phyloP scores from a whole-genome alignment of 2,113 vertebrate genomes.

The Aepyceros melampus region DNA sequence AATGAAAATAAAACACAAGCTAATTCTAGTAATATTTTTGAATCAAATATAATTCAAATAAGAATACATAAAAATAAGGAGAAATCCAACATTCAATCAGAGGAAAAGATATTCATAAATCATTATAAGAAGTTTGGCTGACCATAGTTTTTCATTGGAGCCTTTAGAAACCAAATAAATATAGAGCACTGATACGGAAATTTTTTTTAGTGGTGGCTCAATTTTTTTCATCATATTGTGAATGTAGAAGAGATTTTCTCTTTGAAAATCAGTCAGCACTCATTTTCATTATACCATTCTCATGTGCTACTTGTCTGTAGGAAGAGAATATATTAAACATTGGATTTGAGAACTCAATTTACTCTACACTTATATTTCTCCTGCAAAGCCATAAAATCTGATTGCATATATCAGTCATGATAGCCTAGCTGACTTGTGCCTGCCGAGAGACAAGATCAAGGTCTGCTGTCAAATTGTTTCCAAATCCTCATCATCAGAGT shows the following conservation, averaged over 20 bases:
- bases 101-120: neutral
- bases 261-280: neutral
- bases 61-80: neutral
- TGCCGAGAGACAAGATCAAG: neutral
- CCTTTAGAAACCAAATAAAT: neutral
- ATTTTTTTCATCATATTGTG: neutral
- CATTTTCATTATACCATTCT: neutral
- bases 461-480: neutral
- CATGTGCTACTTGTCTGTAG: neutral
- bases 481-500: neutral
- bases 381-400: neutral
- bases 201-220: neutral
- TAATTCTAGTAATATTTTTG: neutral
- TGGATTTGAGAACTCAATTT: neutral
- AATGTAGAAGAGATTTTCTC: neutral
- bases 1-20: neutral
- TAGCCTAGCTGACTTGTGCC: neutral
- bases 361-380: neutral
- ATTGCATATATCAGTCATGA: neutral
- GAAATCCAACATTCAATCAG: neutral
- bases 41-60: constrained; percentile 10
- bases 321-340: neutral
- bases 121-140: neutral
- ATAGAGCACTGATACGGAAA: neutral
- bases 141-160: neutral